These are phyloP conservation scores for Rhynchopsitta pachyrhyncha DNA, from an alignment of 2,113 vertebrate genomes.

Conservation along the genomic window DNA sequence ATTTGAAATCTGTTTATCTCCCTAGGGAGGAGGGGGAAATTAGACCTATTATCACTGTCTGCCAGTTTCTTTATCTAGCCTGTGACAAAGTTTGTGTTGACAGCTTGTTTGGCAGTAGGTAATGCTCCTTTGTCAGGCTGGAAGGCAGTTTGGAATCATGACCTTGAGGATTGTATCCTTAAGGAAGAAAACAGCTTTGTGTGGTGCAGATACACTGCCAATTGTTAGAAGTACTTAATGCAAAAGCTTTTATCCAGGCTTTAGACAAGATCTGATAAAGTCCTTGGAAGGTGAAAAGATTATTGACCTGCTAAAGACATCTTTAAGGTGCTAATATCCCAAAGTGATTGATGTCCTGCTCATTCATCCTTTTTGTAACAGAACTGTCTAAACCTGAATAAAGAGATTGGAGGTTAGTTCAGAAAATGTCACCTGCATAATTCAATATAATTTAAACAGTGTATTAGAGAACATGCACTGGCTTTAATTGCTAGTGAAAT, in stretches of 20 bases:
- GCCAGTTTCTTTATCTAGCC: conserved; percentile 92
- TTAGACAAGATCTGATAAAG: conserved; percentile 97
- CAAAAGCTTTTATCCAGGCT: conserved; percentile 91
- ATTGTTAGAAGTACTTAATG: conserved; percentile 89
- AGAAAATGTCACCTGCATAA: conserved; percentile 75
- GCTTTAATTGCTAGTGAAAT: conserved; percentile 52
- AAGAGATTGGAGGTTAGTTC: conserved; percentile 86
- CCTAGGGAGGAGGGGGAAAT: conserved; percentile 81
- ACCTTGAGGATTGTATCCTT: conserved; percentile 91
- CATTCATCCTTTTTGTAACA: conserved; percentile 80
- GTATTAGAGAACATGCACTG: conserved; percentile 23
- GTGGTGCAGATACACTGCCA: conserved; percentile 84
- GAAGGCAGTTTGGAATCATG: conserved; percentile 82
- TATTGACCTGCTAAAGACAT: conserved; percentile 98
- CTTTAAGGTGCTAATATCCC: conserved; percentile 87
- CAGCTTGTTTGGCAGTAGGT: conserved; percentile 91
- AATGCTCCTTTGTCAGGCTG: conserved; percentile 85
- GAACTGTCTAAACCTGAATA: conserved; percentile 84
- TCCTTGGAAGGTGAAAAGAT: conserved; percentile 95
- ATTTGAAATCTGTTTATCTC: conserved; percentile 84
- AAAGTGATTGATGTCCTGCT: conserved; percentile 95
- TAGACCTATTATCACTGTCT: conserved; percentile 91
- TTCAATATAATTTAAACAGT: conserved; percentile 63
- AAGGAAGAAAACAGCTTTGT: conserved; percentile 90
- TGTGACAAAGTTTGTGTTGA: conserved; percentile 95